A percentile compares a stretch with the other conserved stretches of the same genome.
Conservation (phyloP, 1,140 invertebrate species). For the Tigriopus japonicus region DNA sequence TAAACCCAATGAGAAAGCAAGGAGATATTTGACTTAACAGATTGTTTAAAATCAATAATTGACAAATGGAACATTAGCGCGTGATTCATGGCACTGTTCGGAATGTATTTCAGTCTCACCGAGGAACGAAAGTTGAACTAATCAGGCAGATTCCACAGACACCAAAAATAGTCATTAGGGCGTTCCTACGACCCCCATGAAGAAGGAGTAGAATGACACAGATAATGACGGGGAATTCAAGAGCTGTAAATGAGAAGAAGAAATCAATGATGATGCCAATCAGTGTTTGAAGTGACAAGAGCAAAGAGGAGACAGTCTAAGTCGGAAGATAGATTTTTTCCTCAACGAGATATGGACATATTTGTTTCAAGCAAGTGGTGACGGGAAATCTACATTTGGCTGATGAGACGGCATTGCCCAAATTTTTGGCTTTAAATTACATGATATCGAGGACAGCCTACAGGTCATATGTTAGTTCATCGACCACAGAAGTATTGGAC, state of each 20-base stretch:
- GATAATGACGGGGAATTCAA: slow-evolving; percentile 4
- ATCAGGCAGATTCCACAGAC: slow-evolving; percentile 6
- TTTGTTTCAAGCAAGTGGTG: not conserved
- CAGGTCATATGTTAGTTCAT: too few species aligned
- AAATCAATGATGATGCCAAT: not conserved
- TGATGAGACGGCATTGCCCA: too few species aligned
- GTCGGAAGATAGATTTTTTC: too few species aligned
- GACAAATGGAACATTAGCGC: not conserved
- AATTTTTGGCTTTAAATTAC: too few species aligned
- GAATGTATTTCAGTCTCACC: not conserved
- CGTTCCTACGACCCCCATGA: not conserved
- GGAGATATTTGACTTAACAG: not conserved
- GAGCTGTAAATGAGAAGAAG: not conserved
- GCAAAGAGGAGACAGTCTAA: too few species aligned
- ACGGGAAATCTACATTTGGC: too few species aligned
- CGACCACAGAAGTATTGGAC: too few species aligned
- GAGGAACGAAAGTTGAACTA: not conserved
- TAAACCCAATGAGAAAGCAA: not conserved
- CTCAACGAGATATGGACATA: not conserved
- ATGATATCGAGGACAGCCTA: too few species aligned
- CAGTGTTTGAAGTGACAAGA: too few species aligned
- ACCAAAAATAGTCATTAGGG: slow-evolving; percentile 1
- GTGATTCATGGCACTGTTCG: not conserved
- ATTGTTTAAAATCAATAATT: not conserved
- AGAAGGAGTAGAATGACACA: slow-evolving; percentile 1